Evolutionary conservation across 2,113 vertebrate species (phyloP).

Genomic region (Butorides virescens): DNA sequence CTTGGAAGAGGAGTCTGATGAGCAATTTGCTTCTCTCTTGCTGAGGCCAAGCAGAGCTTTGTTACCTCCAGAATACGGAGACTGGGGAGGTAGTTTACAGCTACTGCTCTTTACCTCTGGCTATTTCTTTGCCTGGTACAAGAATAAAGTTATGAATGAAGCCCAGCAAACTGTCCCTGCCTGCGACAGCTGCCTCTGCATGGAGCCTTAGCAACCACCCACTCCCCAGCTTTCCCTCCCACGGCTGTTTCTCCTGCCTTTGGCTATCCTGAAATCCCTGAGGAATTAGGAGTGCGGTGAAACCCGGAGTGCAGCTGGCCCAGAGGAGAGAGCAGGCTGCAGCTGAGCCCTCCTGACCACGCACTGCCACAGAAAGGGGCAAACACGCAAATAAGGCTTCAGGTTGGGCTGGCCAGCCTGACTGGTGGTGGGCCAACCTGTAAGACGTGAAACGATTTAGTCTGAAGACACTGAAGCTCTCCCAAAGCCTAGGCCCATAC

Average conservation of each 20-base stretch:
- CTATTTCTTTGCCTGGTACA: background rate
- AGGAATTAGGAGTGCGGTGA: background rate
- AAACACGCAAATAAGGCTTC: background rate
- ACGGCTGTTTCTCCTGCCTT: background rate
- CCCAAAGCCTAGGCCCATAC: too few relatives aligned
- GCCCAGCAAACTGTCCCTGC: background rate
- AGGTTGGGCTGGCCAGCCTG: background rate
- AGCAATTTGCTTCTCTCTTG: background rate
- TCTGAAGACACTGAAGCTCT: background rate
- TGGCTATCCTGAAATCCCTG: background rate
- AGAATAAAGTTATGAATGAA: background rate
- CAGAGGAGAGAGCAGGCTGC: background rate
- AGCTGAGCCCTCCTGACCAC: background rate
- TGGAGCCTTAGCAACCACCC: background rate
- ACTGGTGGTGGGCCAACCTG: background rate
- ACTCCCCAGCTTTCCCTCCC: background rate
- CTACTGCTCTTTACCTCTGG: background rate
- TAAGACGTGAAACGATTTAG: background rate
- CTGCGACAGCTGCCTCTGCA: background rate
- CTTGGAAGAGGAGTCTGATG: background rate
- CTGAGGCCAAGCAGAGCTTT: background rate
- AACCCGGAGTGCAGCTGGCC: background rate
- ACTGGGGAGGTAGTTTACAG: background rate
- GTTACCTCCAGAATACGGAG: background rate
- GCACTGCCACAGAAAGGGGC: background rate